Evolutionary conservation across 2,888 invertebrate species (phyloP), one percentile per base, ranked within the genome.

Genomic region (Oscheius sp.): DNA sequence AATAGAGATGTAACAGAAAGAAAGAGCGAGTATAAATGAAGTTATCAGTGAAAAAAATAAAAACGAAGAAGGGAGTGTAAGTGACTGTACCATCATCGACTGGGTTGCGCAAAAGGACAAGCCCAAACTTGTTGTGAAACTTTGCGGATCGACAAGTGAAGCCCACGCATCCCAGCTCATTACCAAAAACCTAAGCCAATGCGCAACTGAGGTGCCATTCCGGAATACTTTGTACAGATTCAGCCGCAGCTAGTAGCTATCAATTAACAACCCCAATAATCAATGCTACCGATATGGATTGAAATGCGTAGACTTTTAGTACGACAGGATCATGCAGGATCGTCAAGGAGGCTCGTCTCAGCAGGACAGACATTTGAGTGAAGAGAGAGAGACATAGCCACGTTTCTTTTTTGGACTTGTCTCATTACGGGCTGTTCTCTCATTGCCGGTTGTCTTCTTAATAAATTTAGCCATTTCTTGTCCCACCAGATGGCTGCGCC

Each of bases 331-430:
- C 96, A 88, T 96, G 94, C 68, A 94, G 92, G 46, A 94, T 93
- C 52, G 94, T 93, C 43, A 95, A 90, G 93, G 94, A 94, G 13
- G 95, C 94, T 63, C 97, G 91, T 94, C 95, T 95, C 9, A 96
- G 90, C 0, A 97, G 93, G 0, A 95, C 95, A 0, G 92, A 90
- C 89, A 96, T 94, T 90, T 97, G 97, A 66, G 92, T 92, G 76
- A 92, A 92, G 94, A 95, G 95, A 0, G 93, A 92, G 1, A 94
- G 94, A 94, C 93, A 91, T 95, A 94, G 0, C 92, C 76, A 49
- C 13, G 27, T 16, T 63, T 61, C 25, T 3, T 25, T 23, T 63
- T 25, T 1, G 2, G n/a, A 59, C 59, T 45, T 64, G 16, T 16
- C 49, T 64, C 12, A 18, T 21, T 13, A 6, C 43, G 7, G 12